Evolutionary conservation across 1,140 invertebrate species (phyloP), one percentile per base, ranked within the genome.

Genomic region (Macrotrachela quadricornifera): DNA sequence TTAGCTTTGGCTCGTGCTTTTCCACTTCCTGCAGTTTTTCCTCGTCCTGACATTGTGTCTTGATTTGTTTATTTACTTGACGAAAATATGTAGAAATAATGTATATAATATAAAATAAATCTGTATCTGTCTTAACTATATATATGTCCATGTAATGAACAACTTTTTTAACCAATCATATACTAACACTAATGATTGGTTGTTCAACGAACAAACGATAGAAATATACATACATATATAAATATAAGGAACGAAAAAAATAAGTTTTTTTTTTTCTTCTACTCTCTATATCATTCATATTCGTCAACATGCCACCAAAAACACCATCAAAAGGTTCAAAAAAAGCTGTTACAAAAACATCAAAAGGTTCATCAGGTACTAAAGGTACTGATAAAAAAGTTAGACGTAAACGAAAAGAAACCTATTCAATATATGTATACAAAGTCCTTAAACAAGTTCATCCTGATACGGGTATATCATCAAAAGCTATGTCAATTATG

Each of bases 401-500:
- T 46, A 55, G 49, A 47, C 59, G 56, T 46, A 59, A 45, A 65
- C 74, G 74, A 69, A 78, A 77, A 69, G 75, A 80, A 61, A 76
- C 71, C 54, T 82, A 80, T 70, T 73, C 74, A 0, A 77, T 78
- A 50, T 81, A 80, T 65, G 72, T 79, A n/a, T 78, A 77, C 66
- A 80, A 80, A 60, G 71, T 82, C 14, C 60, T 82, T 60, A 78
- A 79, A 59, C 77, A 79, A 62, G 78, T 80, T 67, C 79, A 79
- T 62, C 77, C 77, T 2, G 73, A 78, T 60, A 79, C 76, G 53
- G 77, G 78, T 38, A 76, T 81, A 41, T 79, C 76, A 16, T 59
- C 58, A 58, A 66, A 66, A 49, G 64, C 64, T 42, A 68, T 68
- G 66, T 61, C 59, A 18, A 64, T 65, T 45, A 67, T 68, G 66